Evolutionary conservation across 2,888 invertebrate genomes (phyloP), one percentile per base, ranked within the genome.

Genomic region (Rhagophthalmus giganteus): DNA sequence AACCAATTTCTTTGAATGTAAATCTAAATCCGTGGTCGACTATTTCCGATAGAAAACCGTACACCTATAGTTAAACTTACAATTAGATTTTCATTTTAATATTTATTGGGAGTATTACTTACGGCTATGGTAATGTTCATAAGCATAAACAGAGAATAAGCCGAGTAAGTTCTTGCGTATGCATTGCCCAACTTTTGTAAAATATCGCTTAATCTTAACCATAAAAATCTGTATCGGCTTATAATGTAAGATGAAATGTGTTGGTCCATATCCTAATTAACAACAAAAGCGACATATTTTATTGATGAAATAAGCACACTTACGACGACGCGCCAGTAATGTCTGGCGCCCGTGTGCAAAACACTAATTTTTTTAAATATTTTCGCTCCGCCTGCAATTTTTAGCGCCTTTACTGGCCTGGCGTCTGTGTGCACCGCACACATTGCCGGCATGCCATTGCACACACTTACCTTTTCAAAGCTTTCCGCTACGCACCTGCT

Each of bases 121-220:
- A 76, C 79, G 0, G 84, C 82, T 46, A 85, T 80, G 0, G 84
- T 84, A 58, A 85, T 85, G 65, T 85, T 85, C 1, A 82, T 78
- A 61, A 84, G 82, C 82, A 85, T 83, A 63, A 85, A 84, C 20
- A 85, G 71, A 45, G 81, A 81, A 67, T 84, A 85, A 0, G 83
- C 82, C 1, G 84, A 82, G 66, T 85, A 85, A 1, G 85, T 85
- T 35, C 85, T 74, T 0, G 85, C 81, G 59, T 85, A 85, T 1
- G 85, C 85, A 63, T 84, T 85, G 6, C 85, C 85, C 5, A 85
- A 71, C 10, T 78, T 75, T 65, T 86, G 85, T 9, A 86, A 68
- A n/a, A 82, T 71, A 64, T 86, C 84, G 33, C 84, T 85, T 1
- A 85, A 73, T 62, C 81, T 82, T 20, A 86, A 72, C 85, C 85